Evolutionary conservation across 2,113 vertebrate species (phyloP), one percentile per base, ranked within the genome.

Genomic region (Prochilodus magdalenae): DNA sequence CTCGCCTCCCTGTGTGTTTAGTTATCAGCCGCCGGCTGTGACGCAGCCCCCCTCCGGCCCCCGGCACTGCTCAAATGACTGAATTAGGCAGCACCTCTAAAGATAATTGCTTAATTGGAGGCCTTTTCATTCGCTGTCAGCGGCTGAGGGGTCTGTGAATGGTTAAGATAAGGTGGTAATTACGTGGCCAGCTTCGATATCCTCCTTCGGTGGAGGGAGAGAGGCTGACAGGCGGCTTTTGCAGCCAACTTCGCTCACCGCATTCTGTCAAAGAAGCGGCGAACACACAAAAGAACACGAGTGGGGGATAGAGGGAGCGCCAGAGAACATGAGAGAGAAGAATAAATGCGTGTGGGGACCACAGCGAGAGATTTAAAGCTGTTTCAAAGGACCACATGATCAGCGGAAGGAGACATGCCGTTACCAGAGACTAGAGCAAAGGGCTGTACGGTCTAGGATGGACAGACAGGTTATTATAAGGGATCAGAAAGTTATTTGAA

Each of bases 91-190:
- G 84, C 86, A 90, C 90, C 91, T 92, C 90, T 88, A 91, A 84
- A 92, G 89, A 92, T 92, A 94, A 94, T 93, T 92, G 87, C 92
- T 90, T 94, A 92, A 93, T 93, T 93, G 91, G 89, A 81, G 82
- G 71, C 85, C 91, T 90, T 93, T 91, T 93, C 89, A 92, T 90
- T 86, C 77, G 86, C 90, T 90, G 92, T 91, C 91, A 85, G 78
- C 49, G 74, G 86, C 84, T 72, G 91, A 90, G 55, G 83, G 88
- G 85, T 82, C 89, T 27, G 74, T 89, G 89, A 92, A 91, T 89
- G 85, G 87, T 87, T 90, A 86, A 89, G 92, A 93, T 93, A 91
- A 91, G 90, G 87, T 89, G 80, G 87, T 92, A 93, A 94, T 93
- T 92, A 93, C 72, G 85, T 70, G 66, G 89, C 87, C 77, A 63